A percentile compares a stretch with the other conserved stretches of the same genome.
These are phyloP conservation scores for Otis tarda DNA, from an alignment of 2,113 vertebrate species.

Conservation along the genomic window DNA sequence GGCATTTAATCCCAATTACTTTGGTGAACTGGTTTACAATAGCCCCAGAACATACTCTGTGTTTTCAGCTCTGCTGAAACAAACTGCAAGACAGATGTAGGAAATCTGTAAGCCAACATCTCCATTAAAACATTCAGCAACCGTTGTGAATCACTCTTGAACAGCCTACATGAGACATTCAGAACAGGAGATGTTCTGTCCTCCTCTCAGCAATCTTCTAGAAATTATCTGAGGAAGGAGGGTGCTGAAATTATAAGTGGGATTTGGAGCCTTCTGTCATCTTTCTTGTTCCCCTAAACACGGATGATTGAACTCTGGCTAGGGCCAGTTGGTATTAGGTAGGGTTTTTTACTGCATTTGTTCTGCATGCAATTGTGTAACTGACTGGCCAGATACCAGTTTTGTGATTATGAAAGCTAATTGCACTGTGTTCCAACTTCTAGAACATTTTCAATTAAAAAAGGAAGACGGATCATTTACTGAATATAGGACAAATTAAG, in stretches of 20 bases:
- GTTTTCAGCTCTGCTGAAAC: background rate
- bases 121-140: background rate
- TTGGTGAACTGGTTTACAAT: background rate
- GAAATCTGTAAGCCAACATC: background rate
- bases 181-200: background rate
- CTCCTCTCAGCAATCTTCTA: background rate
- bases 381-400: background rate
- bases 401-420: background rate
- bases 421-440: background rate
- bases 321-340: background rate
- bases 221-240: background rate
- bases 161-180: fast-evolving
- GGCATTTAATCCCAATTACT: background rate
- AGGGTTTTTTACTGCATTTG: background rate
- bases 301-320: background rate
- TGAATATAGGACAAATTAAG: background rate
- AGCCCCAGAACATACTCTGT: background rate
- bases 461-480: background rate
- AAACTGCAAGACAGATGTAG: background rate
- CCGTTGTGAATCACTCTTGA: background rate
- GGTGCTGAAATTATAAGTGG: background rate
- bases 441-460: background rate
- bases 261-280: background rate
- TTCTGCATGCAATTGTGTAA: background rate
- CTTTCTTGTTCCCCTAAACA: background rate